Evolutionary conservation across 2,888 invertebrate species (phyloP).

Genomic region (Mycogona germanica): DNA sequence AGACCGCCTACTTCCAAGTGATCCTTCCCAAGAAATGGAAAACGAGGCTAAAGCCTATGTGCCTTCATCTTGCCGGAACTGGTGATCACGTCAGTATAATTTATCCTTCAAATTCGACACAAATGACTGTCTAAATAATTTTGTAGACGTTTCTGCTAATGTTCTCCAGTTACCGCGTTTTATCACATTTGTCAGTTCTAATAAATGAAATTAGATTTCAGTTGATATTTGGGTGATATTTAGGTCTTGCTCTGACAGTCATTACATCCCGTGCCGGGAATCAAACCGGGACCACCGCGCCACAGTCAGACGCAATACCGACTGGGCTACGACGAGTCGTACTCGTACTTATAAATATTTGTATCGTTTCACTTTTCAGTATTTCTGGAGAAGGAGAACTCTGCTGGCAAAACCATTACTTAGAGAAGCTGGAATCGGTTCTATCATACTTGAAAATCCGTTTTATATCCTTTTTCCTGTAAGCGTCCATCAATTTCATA

Average conservation of each 20-base stretch:
- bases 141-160: too few species aligned
- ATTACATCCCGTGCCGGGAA: too few species aligned
- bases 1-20: slow-evolving; percentile 72
- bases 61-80: slow-evolving; percentile 92
- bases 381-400: slow-evolving; percentile 78
- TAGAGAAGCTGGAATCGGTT: slow-evolving; percentile 78
- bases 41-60: slow-evolving; percentile 60
- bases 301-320: too few species aligned
- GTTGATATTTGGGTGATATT: not conserved
- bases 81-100: slow-evolving; percentile 78
- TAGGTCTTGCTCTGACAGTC: too few species aligned
- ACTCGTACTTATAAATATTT: slow-evolving; percentile 8
- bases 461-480: slow-evolving; percentile 47
- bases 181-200: not conserved
- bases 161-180: too few species aligned
- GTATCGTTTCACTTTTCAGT: slow-evolving; percentile 42
- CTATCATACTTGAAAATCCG: slow-evolving; percentile 92
- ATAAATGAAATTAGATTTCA: not conserved
- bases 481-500: too few species aligned
- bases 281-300: too few species aligned
- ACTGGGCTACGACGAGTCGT: too few species aligned
- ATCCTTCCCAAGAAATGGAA: slow-evolving; percentile 69
- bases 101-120: slow-evolving; percentile 1
- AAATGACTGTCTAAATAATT: too few species aligned
- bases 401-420: slow-evolving; percentile 83